Evolutionary conservation across 1,140 invertebrate genomes (phyloP).

Genomic region (Ceratoteleas bidentatus): DNA sequence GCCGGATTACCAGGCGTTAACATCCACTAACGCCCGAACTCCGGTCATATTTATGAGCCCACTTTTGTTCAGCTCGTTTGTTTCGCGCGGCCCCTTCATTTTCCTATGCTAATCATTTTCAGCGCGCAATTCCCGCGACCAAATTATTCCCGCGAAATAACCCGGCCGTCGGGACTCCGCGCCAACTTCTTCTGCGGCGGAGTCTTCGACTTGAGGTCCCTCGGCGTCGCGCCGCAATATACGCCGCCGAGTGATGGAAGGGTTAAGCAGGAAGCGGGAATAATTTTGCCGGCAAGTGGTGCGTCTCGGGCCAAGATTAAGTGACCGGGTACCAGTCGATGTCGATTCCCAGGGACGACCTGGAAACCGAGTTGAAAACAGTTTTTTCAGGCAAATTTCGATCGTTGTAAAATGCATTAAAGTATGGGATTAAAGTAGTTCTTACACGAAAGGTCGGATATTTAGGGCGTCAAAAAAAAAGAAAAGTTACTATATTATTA

Average conservation of each 20-base stretch:
- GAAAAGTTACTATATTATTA: too few species aligned
- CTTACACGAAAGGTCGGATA: too few species aligned
- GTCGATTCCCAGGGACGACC: conserved; percentile 35
- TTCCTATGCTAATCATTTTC: conserved; percentile 60
- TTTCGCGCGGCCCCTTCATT: conserved; percentile 47
- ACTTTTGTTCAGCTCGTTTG: conserved; percentile 55
- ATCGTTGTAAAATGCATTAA: too few species aligned
- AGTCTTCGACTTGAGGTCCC: conserved; percentile 17
- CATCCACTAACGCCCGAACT: conserved; percentile 52
- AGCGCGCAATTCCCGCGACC: conserved; percentile 7
- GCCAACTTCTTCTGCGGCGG: conserved; percentile 30
- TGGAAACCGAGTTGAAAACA: conserved; percentile 3
- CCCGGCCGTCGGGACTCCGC: conserved; percentile 42
- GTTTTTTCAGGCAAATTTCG: not conserved
- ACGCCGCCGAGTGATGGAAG: conserved; percentile 17
- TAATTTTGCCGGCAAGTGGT: conserved; percentile 42
- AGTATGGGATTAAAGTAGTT: too few species aligned
- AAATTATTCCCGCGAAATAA: conserved; percentile 54
- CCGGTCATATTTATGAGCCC: conserved; percentile 52
- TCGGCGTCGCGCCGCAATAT: conserved; percentile 22
- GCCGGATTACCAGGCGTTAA: conserved; percentile 51
- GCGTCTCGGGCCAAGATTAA: conserved; percentile 47
- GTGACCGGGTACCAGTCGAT: conserved; percentile 49
- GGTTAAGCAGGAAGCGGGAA: conserved; percentile 48
- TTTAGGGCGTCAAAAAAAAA: too few species aligned